Percentiles rank a stretch among this genome's conserved stretches.
These are phyloP conservation scores for Himantopus leucocephalus DNA, from an alignment of 2,113 vertebrate genomes.

Conservation along the genomic window DNA sequence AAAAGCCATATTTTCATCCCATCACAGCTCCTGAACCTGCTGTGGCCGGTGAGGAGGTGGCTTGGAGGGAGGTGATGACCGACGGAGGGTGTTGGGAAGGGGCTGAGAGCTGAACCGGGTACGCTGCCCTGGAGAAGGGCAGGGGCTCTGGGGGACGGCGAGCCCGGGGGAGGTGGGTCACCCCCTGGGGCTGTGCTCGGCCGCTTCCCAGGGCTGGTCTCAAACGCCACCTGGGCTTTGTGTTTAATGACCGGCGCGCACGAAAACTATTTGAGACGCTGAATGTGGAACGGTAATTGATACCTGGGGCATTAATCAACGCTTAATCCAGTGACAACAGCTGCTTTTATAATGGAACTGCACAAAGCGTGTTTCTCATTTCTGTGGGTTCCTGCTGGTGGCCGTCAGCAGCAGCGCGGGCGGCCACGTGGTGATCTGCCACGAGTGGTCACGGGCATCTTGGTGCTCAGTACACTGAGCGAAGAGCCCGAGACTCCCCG, in stretches of 20 bases:
- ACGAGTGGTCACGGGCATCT: accelerated
- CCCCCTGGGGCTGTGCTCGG: neutral
- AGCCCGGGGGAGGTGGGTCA: neutral
- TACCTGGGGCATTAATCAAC: neutral
- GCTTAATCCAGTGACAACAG: accelerated
- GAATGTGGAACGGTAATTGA: accelerated
- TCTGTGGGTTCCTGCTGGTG: neutral
- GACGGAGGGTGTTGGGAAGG: neutral
- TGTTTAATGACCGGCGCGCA: accelerated
- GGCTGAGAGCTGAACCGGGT: neutral
- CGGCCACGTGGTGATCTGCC: neutral
- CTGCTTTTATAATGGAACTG: accelerated
- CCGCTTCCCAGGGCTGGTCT: neutral
- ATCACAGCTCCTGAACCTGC: neutral
- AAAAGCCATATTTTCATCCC: neutral
- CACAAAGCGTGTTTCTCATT: accelerated
- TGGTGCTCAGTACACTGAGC: accelerated
- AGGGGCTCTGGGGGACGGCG: neutral
- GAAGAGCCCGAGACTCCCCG: neutral
- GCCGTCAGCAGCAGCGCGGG: neutral
- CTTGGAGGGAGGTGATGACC: neutral
- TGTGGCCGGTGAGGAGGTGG: neutral
- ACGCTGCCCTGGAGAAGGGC: neutral
- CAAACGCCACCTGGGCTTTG: accelerated
- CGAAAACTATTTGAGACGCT: accelerated